These are phyloP conservation scores for Plutomurus gul DNA, from an alignment of 1,140 invertebrate species.

Conservation along the genomic window DNA sequence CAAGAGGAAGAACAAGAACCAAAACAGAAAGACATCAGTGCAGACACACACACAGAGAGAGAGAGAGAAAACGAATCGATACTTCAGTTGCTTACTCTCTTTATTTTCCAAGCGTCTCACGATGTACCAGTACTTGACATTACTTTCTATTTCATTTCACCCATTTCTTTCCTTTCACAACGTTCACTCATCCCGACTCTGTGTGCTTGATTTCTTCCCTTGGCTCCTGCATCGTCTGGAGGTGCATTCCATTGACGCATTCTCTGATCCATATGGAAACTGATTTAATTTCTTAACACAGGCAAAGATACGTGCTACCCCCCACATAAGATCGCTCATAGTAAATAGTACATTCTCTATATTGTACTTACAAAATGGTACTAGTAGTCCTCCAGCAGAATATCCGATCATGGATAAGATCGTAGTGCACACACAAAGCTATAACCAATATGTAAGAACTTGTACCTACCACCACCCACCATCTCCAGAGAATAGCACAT, in stretches of 20 bases:
- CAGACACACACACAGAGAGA: neutral
- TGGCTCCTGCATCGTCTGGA: neutral
- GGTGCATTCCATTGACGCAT: slow-evolving; percentile 1
- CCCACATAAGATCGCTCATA: too few relatives aligned
- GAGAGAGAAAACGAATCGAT: slow-evolving; percentile 7
- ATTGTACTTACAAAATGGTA: too few relatives aligned
- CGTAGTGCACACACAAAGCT: too few relatives aligned
- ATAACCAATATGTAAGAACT: neutral
- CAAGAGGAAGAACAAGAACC: too few relatives aligned
- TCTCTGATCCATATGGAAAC: neutral
- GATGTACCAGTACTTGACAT: slow-evolving; percentile 2
- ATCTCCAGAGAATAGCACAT: neutral
- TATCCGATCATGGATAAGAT: too few relatives aligned
- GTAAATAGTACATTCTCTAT: too few relatives aligned
- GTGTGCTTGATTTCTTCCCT: neutral
- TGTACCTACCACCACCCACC: neutral
- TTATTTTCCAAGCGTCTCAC: neutral
- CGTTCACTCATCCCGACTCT: neutral
- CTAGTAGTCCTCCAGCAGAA: too few relatives aligned
- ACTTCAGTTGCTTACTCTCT: neutral
- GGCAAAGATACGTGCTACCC: too few relatives aligned
- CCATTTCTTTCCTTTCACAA: neutral
- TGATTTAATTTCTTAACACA: neutral
- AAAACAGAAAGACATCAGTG: too few relatives aligned
- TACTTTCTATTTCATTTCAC: slow-evolving; percentile 28